phyloP scores from a whole-genome alignment of 1,140 invertebrate species.

The Aphidius gifuensis region DNA sequence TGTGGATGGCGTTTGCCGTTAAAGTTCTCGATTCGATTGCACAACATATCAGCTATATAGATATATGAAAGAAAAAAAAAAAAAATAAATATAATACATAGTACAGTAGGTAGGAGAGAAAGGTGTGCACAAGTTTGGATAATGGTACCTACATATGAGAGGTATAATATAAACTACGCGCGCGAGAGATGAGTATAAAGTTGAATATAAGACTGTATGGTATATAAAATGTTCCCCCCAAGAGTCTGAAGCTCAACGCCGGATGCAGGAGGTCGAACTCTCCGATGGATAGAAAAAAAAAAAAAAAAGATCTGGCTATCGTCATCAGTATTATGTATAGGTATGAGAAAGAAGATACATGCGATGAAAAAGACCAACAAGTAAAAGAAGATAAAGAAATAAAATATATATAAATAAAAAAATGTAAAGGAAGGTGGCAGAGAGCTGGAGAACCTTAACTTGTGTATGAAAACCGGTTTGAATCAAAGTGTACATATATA shows the following conservation, averaged over 20 bases:
- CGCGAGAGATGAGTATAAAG: no score
- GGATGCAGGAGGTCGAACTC: constrained; percentile 10
- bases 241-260: constrained; percentile 4
- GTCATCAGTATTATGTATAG: no score
- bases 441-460: no score
- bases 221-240: no score
- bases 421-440: no score
- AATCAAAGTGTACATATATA: no score
- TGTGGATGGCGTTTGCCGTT: constrained; percentile 16
- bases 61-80: neutral
- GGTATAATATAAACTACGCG: neutral
- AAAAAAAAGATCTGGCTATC: neutral
- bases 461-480: no score
- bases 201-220: no score
- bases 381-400: constrained; percentile 3
- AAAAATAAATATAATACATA: no score
- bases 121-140: neutral
- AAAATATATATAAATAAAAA: no score
- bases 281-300: constrained; percentile 6
- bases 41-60: constrained; percentile 10
- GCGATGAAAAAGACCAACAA: neutral
- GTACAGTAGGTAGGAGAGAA: neutral
- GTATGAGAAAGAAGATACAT: neutral
- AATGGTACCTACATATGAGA: neutral
- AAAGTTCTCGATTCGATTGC: constrained; percentile 25